Base-by-base conservation (phyloP, 2,797 vertebrate genomes). In the Eulemur rubriventer region DNA sequence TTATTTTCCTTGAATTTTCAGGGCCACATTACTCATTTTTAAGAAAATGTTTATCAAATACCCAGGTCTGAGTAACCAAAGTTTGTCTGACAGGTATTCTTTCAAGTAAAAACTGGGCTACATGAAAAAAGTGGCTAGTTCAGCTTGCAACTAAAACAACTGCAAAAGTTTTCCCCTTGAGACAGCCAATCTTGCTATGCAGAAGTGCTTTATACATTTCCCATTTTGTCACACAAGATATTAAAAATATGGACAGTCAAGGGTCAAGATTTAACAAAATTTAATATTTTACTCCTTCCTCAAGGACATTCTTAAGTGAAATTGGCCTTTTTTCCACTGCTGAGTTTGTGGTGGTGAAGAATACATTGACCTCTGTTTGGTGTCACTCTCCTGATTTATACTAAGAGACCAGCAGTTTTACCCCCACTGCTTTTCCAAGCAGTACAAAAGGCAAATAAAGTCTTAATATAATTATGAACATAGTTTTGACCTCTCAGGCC, bases 91-190 rank as follows among this genome's bases (percentile, higher is more conserved):
- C 52, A 86, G 67, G 12, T 63, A 13, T 52, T 55, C 35, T 69
- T 93, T 96, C 78, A 75, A 80, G 57, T 85, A 93, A 91, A 92
- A 76, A 75, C 52, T 11, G 41, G n/a, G 50, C 52, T 91, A 30
- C 12, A 63, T 73, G 57, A 81, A 33, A 38, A 83, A 89, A 92
- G 55, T 65, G 67, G 48, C 24, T 92, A 81, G n/a, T 35, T 95
- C 30, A 85, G 59, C 46, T 50, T 43, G 59, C 28, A 72, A 81
- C 57, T 70, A 85, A 96, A 73, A 78, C 26, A 76, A 59, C 10
- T 48, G 6, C 24, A 70, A 22, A 48, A 1, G 18, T 43, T 24
- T n/a, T 70, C 61, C 59, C 59, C 30, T 35, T 35, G 38, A 95
- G 72, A 92, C 20, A 89, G 67, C 17, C n/a, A 55, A 43, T 84